These are phyloP conservation scores for Phalacrocorax aristotelis DNA, from an alignment of 2,113 vertebrate species.

Conservation along the genomic window DNA sequence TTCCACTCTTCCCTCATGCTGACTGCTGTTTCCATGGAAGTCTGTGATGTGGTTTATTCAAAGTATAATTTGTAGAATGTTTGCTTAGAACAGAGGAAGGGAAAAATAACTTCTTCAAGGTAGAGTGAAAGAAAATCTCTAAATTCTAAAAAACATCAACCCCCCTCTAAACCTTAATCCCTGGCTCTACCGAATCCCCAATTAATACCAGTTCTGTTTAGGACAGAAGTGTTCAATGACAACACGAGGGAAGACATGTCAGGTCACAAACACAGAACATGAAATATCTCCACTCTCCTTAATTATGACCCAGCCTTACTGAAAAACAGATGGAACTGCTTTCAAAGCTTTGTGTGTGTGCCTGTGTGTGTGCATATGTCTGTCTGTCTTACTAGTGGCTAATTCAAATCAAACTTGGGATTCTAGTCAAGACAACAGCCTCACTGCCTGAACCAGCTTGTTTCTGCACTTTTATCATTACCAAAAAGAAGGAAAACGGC, in stretches of 20 bases:
- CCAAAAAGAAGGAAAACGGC: constrained; percentile 7
- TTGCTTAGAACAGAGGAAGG: constrained; percentile 36
- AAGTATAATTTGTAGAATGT: constrained; percentile 23
- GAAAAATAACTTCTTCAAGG: constrained; percentile 3
- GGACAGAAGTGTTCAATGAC: constrained; percentile 39
- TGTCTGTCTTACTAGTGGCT: constrained; percentile 61
- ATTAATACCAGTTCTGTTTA: not conserved
- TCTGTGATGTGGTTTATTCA: constrained; percentile 43
- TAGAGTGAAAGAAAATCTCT: constrained; percentile 1
- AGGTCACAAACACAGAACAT: constrained; percentile 62
- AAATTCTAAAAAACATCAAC: not conserved
- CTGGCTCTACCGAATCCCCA: not conserved
- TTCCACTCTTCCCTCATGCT: not conserved
- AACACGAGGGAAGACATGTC: constrained; percentile 22
- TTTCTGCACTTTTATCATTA: constrained; percentile 30
- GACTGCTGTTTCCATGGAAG: constrained; percentile 47
- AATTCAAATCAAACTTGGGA: constrained; percentile 66
- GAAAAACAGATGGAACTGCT: constrained; percentile 70
- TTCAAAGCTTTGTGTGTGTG: constrained; percentile 29
- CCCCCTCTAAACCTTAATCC: not conserved
- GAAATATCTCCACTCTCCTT: constrained; percentile 66
- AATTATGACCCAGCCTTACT: constrained; percentile 70
- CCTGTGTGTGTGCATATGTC: not conserved
- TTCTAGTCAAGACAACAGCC: constrained; percentile 70
- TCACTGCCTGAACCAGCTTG: constrained; percentile 63